Percentiles rank a stretch among this genome's conserved stretches.
Evolutionary conservation across 1,140 invertebrate genomes (phyloP).

Genomic region (Brevipalpus yothersi): DNA sequence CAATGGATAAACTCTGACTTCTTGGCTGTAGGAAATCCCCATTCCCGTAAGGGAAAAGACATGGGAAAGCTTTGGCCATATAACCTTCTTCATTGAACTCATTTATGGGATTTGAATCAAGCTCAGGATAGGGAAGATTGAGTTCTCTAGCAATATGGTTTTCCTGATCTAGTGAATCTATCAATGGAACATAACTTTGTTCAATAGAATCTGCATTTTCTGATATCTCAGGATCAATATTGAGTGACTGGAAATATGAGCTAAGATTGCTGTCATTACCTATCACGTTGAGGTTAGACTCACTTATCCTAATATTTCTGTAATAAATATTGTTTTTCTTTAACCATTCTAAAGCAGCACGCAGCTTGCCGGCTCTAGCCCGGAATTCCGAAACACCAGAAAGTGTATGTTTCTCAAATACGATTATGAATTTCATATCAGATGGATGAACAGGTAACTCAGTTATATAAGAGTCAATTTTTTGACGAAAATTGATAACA

Average conservation of each 20-base stretch:
- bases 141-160: no score
- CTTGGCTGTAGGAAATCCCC: neutral
- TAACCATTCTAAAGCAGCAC: neutral
- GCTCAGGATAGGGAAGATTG: no score
- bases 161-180: no score
- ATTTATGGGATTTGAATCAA: no score
- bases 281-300: neutral
- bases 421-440: neutral
- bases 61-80: no score
- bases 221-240: no score
- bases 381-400: neutral
- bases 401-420: neutral
- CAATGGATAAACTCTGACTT: neutral
- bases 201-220: no score
- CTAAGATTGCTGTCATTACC: no score
- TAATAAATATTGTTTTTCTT: neutral
- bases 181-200: no score
- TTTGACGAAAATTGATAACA: neutral
- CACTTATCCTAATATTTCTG: neutral
- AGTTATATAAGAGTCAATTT: neutral
- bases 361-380: neutral
- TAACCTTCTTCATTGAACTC: no score
- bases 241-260: no score
- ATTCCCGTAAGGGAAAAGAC: no score
- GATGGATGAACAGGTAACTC: neutral